Evolutionary conservation across 2,113 vertebrate species (phyloP).

Genomic region (Apteryx mantelli): DNA sequence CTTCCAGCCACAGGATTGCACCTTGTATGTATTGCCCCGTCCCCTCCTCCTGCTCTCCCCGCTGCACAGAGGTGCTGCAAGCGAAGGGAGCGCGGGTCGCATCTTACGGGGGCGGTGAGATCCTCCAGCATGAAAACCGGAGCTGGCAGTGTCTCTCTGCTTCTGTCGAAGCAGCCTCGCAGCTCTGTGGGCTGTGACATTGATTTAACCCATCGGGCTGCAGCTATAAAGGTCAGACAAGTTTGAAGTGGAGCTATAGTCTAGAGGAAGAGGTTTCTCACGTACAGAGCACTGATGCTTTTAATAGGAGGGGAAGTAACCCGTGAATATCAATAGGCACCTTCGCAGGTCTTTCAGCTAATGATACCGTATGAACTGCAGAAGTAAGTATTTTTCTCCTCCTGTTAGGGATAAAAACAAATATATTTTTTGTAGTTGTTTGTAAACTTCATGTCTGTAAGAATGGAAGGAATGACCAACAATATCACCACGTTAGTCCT

Average conservation of each 20-base stretch:
- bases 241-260: neutral
- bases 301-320: slow-evolving; percentile 13
- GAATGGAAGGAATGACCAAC: neutral
- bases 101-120: neutral
- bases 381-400: slow-evolving; percentile 33
- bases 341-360: neutral
- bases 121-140: neutral
- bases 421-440: neutral
- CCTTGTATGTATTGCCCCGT: neutral
- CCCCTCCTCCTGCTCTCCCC: accelerated
- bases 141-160: neutral
- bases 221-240: neutral
- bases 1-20: neutral
- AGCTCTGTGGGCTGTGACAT: neutral
- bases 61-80: neutral
- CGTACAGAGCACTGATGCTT: neutral
- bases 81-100: neutral
- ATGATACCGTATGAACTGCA: neutral
- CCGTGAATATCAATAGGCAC: slow-evolving; percentile 25
- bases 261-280: neutral
- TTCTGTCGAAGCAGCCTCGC: neutral
- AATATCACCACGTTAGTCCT: neutral
- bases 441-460: neutral
- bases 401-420: neutral
- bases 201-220: neutral